Percentiles rank a stretch among this genome's conserved stretches.
These are phyloP conservation scores for Elephas maximus DNA, from an alignment of 2,113 vertebrate genomes.

Conservation along the genomic window DNA sequence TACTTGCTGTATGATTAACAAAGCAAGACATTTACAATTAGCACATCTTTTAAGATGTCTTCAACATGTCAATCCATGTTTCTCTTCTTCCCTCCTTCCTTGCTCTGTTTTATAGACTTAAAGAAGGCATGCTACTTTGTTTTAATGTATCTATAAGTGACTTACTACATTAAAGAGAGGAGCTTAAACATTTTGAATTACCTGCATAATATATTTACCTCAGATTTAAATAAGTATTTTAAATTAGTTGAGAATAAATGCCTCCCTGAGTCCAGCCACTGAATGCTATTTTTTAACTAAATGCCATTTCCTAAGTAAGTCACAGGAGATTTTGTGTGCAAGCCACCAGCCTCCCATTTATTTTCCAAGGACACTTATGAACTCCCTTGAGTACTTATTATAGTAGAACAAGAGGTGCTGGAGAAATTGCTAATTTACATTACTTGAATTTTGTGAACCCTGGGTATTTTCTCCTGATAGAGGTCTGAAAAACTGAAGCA, in stretches of 20 bases:
- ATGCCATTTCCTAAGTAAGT: slow-evolving; percentile 48
- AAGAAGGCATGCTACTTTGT: background rate
- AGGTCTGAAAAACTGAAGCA: background rate
- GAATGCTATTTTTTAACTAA: slow-evolving; percentile 41
- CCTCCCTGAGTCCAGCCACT: background rate
- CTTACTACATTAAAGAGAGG: background rate
- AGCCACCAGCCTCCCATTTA: background rate
- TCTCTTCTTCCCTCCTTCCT: background rate
- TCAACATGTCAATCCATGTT: background rate
- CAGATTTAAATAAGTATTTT: slow-evolving; percentile 11
- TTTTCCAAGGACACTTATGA: background rate
- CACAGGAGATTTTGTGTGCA: slow-evolving; percentile 34
- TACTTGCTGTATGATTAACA: background rate
- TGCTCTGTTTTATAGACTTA: background rate
- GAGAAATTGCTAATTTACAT: slow-evolving; percentile 65
- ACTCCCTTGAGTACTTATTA: slow-evolving; percentile 54
- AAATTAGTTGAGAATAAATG: slow-evolving; percentile 42
- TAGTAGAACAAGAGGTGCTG: background rate
- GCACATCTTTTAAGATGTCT: background rate
- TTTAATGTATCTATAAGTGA: background rate
- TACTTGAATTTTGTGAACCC: slow-evolving; percentile 42
- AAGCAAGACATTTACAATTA: background rate
- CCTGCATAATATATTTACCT: background rate
- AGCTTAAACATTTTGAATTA: background rate
- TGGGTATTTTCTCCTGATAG: slow-evolving; percentile 42